Conservation (phyloP, 2,797 vertebrate genomes). For the Oryzias dopingdopingensis region DNA sequence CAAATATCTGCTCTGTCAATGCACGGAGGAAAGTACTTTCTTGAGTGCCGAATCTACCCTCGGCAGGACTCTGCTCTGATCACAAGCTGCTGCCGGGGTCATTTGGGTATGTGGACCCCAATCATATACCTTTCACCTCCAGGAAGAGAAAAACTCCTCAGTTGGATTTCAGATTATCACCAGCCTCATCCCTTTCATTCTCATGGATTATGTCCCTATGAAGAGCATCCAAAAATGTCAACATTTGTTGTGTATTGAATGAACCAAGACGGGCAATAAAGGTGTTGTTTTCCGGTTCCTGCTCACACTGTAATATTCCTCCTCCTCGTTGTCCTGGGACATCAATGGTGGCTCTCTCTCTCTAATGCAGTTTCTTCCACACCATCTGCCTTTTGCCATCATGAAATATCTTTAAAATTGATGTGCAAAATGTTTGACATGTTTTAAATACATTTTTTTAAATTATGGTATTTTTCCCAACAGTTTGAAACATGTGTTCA, state of each 20-base stretch:
- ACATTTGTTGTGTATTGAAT: background rate
- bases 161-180: background rate
- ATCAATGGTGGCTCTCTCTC: background rate
- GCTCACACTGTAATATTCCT: background rate
- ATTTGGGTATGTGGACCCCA: background rate
- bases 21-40: too few species aligned
- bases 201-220: too few species aligned
- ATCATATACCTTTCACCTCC: constrained; percentile 1
- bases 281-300: background rate
- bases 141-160: background rate
- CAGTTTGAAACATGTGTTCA: too few species aligned
- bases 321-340: background rate
- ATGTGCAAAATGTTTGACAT: too few species aligned
- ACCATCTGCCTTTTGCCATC: background rate
- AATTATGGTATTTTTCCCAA: too few species aligned
- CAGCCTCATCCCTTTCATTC: background rate
- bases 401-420: too few species aligned
- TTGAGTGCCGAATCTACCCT: too few species aligned
- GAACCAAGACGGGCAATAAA: background rate
- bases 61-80: background rate
- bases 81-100: background rate
- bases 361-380: background rate
- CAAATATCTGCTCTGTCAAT: too few species aligned
- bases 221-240: background rate
- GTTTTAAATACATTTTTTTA: too few species aligned